A percentile compares a stretch with the other conserved stretches of the same genome.
Evolutionary conservation across 2,113 vertebrate species (phyloP).

Genomic region (Lamprotornis superbus): DNA sequence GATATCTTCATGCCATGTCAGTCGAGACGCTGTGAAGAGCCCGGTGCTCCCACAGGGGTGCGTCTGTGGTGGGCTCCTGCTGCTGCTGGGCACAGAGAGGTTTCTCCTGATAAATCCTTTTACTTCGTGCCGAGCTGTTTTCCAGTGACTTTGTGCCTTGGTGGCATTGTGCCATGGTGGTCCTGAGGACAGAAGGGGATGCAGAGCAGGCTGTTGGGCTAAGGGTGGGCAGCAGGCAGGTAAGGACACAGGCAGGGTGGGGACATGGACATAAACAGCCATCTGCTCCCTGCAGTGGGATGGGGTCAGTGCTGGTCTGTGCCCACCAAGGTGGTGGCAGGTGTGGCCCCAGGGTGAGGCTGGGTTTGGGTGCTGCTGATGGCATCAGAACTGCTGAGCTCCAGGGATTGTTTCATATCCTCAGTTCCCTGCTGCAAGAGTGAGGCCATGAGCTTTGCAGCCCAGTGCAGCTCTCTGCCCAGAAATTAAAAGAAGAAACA

Average conservation of each 20-base stretch:
- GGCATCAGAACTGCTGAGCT: not conserved
- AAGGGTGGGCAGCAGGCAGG: not conserved
- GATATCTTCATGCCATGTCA: not conserved
- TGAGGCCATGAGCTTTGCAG: fast-evolving
- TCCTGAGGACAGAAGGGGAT: fast-evolving
- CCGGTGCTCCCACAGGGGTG: not conserved
- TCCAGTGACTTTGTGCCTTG: fast-evolving
- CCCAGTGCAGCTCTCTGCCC: fast-evolving
- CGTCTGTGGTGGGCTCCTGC: fast-evolving
- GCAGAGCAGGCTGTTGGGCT: not conserved
- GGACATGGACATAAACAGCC: not conserved
- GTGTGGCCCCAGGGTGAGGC: not conserved
- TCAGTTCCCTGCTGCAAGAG: not conserved
- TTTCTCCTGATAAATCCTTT: not conserved
- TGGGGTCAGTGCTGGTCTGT: not conserved
- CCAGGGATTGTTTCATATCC: not conserved
- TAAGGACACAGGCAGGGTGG: not conserved
- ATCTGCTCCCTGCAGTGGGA: not conserved
- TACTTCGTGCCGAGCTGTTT: not conserved
- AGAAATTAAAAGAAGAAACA: not conserved
- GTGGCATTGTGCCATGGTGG: not conserved
- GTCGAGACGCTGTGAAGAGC: fast-evolving
- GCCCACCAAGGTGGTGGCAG: fast-evolving
- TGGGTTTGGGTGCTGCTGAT: not conserved
- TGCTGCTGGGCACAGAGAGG: not conserved